phyloP scores from a whole-genome alignment of 2,113 vertebrate species.

The Crypturellus undulatus region DNA sequence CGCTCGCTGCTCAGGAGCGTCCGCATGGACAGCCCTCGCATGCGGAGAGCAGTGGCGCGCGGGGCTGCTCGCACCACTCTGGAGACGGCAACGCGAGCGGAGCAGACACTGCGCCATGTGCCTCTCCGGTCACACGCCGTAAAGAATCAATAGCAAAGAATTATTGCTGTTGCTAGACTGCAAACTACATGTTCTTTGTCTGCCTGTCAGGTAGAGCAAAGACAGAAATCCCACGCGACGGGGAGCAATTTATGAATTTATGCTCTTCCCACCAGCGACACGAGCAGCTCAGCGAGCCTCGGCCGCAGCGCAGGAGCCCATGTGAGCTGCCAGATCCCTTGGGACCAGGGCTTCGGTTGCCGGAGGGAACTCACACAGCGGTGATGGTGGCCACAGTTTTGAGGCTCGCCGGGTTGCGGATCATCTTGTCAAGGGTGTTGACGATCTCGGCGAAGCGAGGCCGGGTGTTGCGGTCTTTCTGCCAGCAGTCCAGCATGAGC shows the following conservation, averaged over 20 bases:
- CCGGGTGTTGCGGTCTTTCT: slow-evolving; percentile 97
- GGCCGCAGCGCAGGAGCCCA: accelerated
- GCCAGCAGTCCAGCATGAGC: slow-evolving; percentile 99
- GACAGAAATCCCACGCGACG: accelerated
- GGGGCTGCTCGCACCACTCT: neutral
- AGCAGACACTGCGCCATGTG: neutral
- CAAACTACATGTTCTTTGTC: neutral
- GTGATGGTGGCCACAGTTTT: slow-evolving; percentile 98
- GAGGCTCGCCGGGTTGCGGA: slow-evolving; percentile 97
- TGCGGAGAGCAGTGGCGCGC: too few species aligned
- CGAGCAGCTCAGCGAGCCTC: accelerated
- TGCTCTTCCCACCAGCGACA: neutral
- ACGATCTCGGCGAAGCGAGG: slow-evolving; percentile 97
- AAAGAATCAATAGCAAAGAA: slow-evolving; percentile 21
- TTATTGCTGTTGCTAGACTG: neutral
- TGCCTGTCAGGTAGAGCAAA: neutral
- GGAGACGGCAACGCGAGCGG: accelerated
- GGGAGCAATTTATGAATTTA: neutral
- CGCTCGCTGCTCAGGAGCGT: too few species aligned
- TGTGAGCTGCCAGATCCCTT: too few species aligned
- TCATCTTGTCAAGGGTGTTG: slow-evolving; percentile 98
- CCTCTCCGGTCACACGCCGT: neutral
- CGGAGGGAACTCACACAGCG: slow-evolving; percentile 87
- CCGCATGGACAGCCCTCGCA: neutral
- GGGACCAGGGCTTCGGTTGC: accelerated